Percentiles rank a stretch among this genome's conserved stretches.
These are phyloP conservation scores for Cyrtodaria siliqua DNA, from an alignment of 2,888 invertebrate species.

Conservation along the genomic window DNA sequence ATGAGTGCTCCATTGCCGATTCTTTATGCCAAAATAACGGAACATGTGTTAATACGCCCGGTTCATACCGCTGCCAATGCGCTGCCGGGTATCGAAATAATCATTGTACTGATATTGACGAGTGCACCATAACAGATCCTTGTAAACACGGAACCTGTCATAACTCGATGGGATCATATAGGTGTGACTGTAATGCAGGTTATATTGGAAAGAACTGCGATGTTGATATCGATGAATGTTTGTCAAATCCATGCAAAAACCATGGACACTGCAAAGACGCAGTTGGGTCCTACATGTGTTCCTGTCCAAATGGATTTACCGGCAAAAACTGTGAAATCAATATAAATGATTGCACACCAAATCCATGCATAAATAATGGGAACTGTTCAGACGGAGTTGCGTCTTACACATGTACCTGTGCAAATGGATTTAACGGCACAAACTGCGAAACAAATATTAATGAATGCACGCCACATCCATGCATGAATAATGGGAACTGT, in stretches of 20 bases:
- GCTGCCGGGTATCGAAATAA: neutral
- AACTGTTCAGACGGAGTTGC: too few species aligned
- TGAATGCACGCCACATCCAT: too few species aligned
- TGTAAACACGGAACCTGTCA: conserved; percentile 15
- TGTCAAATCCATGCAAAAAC: conserved; percentile 13
- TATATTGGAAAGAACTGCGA: neutral
- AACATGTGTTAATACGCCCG: conserved; percentile 24
- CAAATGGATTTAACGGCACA: too few species aligned
- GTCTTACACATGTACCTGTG: too few species aligned
- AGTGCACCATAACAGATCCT: conserved; percentile 4
- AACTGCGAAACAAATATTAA: too few species aligned
- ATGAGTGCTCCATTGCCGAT: conserved; percentile 18
- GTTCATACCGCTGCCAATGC: conserved; percentile 32
- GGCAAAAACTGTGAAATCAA: too few species aligned
- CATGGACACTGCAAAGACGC: conserved; percentile 12
- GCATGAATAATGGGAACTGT: too few species aligned
- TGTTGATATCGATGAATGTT: conserved; percentile 16
- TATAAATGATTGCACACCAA: too few species aligned
- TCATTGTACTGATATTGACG: conserved; percentile 11
- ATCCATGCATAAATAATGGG: too few species aligned
- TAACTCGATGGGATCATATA: too few species aligned
- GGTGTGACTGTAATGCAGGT: neutral
- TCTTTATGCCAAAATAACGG: conserved; percentile 1
- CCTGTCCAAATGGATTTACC: neutral
- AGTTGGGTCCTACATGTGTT: conserved; percentile 15